These are phyloP conservation scores for Bombus difficillimus DNA, from an alignment of 1,140 invertebrate species.

Conservation along the genomic window DNA sequence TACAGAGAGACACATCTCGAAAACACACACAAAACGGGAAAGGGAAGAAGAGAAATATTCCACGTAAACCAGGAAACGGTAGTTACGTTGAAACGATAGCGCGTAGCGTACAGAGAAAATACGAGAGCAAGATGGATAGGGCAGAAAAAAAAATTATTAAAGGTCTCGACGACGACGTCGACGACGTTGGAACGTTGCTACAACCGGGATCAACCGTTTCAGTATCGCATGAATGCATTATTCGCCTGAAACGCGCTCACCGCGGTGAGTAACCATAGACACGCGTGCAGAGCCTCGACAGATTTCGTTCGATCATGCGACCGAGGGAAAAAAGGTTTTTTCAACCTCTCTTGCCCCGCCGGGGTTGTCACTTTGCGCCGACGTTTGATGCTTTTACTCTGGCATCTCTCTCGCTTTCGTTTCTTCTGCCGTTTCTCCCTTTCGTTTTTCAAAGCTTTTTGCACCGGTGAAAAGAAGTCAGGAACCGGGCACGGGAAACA, in stretches of 20 bases:
- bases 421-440: background rate
- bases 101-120: background rate
- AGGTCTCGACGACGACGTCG: conserved; percentile 11
- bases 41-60: background rate
- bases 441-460: conserved; percentile 38
- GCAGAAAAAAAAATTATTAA: conserved; percentile 11
- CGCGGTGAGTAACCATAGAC: conserved; percentile 49
- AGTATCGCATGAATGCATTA: conserved; percentile 40
- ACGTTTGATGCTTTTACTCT: conserved; percentile 50
- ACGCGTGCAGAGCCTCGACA: background rate
- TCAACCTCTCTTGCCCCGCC: background rate
- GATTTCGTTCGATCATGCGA: conserved; percentile 47
- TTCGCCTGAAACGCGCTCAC: conserved; percentile 16
- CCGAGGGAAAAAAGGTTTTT: conserved; percentile 2
- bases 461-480: background rate
- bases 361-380: conserved; percentile 36
- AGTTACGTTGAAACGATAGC: conserved; percentile 5
- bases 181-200: background rate
- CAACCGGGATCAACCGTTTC: conserved; percentile 21
- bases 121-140: background rate
- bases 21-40: background rate
- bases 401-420: background rate
- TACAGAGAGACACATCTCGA: background rate
- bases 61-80: background rate
- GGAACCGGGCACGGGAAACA: background rate